A percentile compares a stretch with the other conserved stretches of the same genome.
These are phyloP conservation scores for Chrysolophus pictus DNA, from an alignment of 2,797 vertebrate genomes.

Conservation along the genomic window DNA sequence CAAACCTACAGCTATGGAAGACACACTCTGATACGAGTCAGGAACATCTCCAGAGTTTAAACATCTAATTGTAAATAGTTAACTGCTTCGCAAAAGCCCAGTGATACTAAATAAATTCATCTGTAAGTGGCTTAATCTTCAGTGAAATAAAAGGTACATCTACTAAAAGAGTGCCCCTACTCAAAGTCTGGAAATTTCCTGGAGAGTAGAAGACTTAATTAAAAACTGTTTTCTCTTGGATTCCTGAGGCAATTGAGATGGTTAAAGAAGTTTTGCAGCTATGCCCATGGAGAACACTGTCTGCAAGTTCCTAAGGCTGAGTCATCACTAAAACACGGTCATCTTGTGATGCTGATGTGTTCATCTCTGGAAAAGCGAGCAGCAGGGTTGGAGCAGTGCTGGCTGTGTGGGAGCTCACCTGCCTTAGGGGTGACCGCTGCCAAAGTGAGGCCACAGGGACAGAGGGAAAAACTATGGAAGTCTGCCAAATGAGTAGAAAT, in stretches of 20 bases:
- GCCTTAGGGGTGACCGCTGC: background rate
- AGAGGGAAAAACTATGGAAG: background rate
- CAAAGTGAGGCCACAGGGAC: background rate
- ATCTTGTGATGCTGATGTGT: background rate
- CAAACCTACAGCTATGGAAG: background rate
- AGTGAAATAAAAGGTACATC: background rate
- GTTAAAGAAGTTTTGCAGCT: conserved; percentile 20
- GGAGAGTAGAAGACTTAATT: conserved; percentile 47
- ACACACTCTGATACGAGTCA: background rate
- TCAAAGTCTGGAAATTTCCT: conserved; percentile 17
- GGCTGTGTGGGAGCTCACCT: background rate
- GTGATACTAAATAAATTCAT: background rate
- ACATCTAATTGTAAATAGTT: background rate
- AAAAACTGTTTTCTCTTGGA: conserved; percentile 18
- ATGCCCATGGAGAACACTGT: background rate
- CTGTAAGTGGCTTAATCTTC: background rate
- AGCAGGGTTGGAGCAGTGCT: background rate
- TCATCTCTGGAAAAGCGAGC: background rate
- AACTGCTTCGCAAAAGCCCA: conserved; percentile 8
- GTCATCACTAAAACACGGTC: conserved; percentile 41
- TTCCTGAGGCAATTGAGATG: background rate
- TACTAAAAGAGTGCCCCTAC: background rate
- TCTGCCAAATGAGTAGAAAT: background rate
- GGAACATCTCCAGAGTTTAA: background rate
- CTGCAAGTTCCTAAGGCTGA: background rate